These are phyloP conservation scores for Babylonia areolata DNA, from an alignment of 1,140 invertebrate species.

Conservation along the genomic window DNA sequence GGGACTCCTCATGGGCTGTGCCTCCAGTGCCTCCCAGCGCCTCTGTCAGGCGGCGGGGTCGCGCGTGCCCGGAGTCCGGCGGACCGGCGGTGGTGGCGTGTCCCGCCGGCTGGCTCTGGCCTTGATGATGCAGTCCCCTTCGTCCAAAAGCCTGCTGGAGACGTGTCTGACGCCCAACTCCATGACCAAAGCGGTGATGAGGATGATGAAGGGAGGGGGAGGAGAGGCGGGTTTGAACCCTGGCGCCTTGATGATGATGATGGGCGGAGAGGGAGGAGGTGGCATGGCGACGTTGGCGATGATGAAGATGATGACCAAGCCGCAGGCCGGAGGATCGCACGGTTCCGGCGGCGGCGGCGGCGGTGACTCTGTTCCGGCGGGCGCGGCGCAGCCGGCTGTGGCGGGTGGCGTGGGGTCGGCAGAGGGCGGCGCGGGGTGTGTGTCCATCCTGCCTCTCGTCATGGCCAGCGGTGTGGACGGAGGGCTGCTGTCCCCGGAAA, in stretches of 20 bases:
- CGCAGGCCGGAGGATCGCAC: no score
- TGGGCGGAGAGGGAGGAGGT: conserved; percentile 28
- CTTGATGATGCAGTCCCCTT: conserved; percentile 4
- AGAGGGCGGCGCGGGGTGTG: neutral
- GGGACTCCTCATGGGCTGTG: conserved; percentile 19
- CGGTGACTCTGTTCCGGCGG: neutral
- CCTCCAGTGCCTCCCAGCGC: neutral
- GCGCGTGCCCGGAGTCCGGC: neutral
- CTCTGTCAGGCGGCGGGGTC: conserved; percentile 1
- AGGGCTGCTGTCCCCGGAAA: conserved; percentile 22
- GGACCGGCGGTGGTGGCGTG: neutral
- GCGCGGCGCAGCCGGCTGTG: neutral
- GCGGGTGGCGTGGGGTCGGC: no score
- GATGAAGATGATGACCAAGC: conserved; percentile 33
- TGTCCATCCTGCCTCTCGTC: conserved; percentile 9
- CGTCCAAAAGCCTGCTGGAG: neutral
- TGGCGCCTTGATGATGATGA: conserved; percentile 32
- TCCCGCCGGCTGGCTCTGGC: neutral
- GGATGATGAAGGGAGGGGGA: neutral
- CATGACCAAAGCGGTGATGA: neutral
- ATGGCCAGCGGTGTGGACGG: conserved; percentile 20
- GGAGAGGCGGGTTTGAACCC: neutral
- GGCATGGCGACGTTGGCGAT: conserved; percentile 30
- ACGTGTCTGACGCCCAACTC: neutral
- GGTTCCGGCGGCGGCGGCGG: neutral